A percentile compares a stretch with the other conserved stretches of the same genome.
Evolutionary conservation across 2,797 vertebrate genomes (phyloP).

Genomic region (Chaenodraco wilsoni): DNA sequence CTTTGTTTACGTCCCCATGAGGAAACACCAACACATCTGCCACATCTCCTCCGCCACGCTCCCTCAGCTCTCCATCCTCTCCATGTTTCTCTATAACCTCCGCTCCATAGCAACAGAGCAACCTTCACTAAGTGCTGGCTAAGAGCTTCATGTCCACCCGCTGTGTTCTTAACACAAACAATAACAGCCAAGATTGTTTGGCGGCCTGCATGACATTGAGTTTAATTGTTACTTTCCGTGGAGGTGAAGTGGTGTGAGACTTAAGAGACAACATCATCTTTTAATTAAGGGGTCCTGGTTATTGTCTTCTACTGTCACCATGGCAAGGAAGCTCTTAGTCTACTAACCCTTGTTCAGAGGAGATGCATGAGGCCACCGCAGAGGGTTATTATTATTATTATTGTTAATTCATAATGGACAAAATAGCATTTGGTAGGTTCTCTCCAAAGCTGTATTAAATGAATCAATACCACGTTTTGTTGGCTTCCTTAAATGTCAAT

Average conservation of each 20-base stretch:
- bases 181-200: slow-evolving; percentile 66
- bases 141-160: slow-evolving; percentile 60
- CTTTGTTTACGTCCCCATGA: slow-evolving; percentile 35
- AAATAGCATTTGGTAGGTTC: background rate
- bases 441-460: background rate
- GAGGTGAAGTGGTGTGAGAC: slow-evolving; percentile 50
- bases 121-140: slow-evolving; percentile 68
- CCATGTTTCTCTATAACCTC: slow-evolving; percentile 41
- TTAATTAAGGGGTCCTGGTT: slow-evolving; percentile 44
- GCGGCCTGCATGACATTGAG: slow-evolving; percentile 56
- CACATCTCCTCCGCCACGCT: slow-evolving; percentile 27
- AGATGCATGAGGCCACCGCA: background rate
- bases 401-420: slow-evolving; percentile 9
- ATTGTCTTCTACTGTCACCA: slow-evolving; percentile 37
- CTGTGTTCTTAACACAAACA: slow-evolving; percentile 66
- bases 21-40: slow-evolving; percentile 42
- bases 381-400: slow-evolving; percentile 10
- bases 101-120: slow-evolving; percentile 71
- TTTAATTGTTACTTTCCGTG: slow-evolving; percentile 65
- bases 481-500: background rate
- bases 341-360: slow-evolving; percentile 21
- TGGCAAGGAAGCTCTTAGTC: slow-evolving; percentile 15
- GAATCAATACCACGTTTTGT: background rate
- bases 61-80: slow-evolving; percentile 43
- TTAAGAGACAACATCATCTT: slow-evolving; percentile 45